Evolutionary conservation across 2,888 invertebrate species (phyloP).

Genomic region (Adineta ricciae): DNA sequence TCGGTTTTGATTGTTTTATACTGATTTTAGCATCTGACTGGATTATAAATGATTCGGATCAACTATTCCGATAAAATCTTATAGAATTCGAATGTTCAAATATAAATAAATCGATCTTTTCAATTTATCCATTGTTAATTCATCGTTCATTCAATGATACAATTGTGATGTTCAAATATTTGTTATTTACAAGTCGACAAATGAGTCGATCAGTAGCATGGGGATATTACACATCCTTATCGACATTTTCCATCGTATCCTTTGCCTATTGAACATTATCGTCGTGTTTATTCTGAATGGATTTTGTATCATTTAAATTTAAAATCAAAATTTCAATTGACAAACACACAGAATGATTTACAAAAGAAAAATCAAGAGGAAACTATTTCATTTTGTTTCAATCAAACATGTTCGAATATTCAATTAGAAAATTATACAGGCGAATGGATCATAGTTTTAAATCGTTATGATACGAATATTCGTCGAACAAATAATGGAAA

Average conservation of each 20-base stretch:
- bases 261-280: background rate
- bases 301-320: background rate
- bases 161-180: background rate
- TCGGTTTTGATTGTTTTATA: no score
- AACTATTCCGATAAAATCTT: no score
- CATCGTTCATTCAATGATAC: background rate
- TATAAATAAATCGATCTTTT: background rate
- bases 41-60: no score
- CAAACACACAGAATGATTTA: background rate
- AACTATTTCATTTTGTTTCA: background rate
- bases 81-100: no score
- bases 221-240: background rate
- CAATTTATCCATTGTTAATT: background rate
- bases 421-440: background rate
- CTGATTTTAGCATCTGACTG: no score
- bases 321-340: background rate
- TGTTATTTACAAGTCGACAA: background rate
- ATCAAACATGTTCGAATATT: background rate
- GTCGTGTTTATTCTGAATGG: background rate
- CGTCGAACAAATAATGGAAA: background rate
- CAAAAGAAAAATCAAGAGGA: background rate
- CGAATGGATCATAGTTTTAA: background rate
- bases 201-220: background rate
- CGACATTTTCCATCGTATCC: no score
- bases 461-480: background rate